Conservation (phyloP, 1,140 invertebrate genomes). For the honey bee (Apis mellifera) region Amel_HAv3.1 CM009933.2:2946001-2946500, state of each 20-base stretch:
- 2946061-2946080: not conserved
- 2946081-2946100: not conserved
- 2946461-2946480: too few species aligned
- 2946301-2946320: not conserved
- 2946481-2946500: too few species aligned
- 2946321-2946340: too few species aligned
- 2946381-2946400: too few species aligned
- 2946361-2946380: too few species aligned
- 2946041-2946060: conserved; percentile 6
- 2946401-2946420: too few species aligned
- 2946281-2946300: too few species aligned
- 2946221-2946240: not conserved
- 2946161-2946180: too few species aligned
- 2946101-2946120: not conserved
- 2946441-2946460: too few species aligned
- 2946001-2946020: not conserved
- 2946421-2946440: too few species aligned
- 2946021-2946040: not conserved
- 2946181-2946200: too few species aligned
- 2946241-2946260: not conserved
- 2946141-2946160: not conserved
- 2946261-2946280: too few species aligned
- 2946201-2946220: not conserved
- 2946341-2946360: not conserved
- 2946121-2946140: not conserved